phyloP scores from a whole-genome alignment of 2,113 vertebrate species.

The cattle (Bos taurus) region DNA sequence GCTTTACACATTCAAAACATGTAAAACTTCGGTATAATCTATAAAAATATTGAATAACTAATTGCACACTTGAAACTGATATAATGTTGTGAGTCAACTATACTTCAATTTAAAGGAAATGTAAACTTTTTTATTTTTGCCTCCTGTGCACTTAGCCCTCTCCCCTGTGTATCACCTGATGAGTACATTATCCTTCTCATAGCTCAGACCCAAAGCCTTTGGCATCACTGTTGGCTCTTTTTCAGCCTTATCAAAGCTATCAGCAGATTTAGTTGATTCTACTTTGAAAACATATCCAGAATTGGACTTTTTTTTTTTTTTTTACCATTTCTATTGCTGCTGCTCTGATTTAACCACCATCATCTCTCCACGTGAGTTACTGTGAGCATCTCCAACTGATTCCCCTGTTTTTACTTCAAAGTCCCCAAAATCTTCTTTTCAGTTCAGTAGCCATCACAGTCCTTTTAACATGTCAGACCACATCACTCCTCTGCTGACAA shows the following conservation, averaged over 20 bases:
- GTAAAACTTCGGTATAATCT: neutral
- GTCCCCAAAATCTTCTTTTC: neutral
- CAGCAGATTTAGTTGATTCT: neutral
- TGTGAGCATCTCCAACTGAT: neutral
- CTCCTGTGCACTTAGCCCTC: neutral
- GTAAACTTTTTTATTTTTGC: neutral
- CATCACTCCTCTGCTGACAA: neutral
- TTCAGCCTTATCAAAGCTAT: neutral
- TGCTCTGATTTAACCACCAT: neutral
- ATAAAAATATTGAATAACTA: neutral
- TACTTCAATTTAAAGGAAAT: neutral
- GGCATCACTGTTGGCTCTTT: neutral
- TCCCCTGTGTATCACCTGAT: neutral
- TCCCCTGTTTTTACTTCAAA: neutral
- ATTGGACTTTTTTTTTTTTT: neutral
- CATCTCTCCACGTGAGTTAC: neutral
- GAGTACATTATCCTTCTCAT: neutral
- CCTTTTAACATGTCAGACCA: neutral
- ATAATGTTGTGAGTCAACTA: too few species aligned
- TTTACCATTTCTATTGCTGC: neutral
- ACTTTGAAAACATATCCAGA: neutral
- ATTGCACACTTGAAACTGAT: neutral
- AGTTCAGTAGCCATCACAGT: neutral
- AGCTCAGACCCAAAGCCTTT: neutral
- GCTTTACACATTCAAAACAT: neutral